Conservation (phyloP, 2,113 vertebrate genomes). For the Okapia johnstoni region DNA sequence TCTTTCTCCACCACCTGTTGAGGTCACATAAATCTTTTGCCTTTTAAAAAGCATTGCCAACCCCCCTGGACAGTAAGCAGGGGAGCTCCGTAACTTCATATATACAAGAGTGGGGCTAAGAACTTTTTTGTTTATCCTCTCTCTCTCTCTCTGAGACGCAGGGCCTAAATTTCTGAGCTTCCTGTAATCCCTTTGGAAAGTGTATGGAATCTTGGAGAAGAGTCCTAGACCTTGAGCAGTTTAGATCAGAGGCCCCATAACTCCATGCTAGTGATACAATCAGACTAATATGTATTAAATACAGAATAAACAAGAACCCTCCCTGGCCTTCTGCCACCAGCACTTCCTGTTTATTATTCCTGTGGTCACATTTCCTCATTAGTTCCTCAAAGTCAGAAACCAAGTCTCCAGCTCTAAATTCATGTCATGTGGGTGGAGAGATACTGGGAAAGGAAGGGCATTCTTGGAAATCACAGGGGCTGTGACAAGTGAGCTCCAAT, state of each 20-base stretch:
- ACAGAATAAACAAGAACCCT: background rate
- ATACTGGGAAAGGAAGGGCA: background rate
- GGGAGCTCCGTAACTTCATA: background rate
- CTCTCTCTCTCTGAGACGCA: background rate
- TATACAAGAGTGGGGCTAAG: background rate
- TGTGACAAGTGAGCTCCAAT: background rate
- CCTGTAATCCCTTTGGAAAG: background rate
- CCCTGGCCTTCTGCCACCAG: background rate
- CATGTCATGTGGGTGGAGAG: accelerated
- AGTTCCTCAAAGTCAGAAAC: background rate
- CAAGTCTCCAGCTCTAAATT: background rate
- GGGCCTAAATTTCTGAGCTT: background rate
- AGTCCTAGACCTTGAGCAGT: background rate
- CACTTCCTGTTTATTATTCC: background rate
- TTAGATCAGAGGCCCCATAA: background rate
- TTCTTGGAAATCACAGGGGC: too few species aligned
- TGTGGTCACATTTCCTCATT: background rate
- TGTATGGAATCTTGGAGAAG: background rate
- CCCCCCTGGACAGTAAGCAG: background rate
- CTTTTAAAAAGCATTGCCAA: background rate
- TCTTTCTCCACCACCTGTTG: background rate
- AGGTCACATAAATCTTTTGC: background rate
- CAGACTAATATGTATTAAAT: background rate
- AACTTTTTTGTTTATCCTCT: background rate
- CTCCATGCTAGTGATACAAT: background rate